Conservation (phyloP, 2,113 vertebrate species). For the Polyodon spathula region DNA sequence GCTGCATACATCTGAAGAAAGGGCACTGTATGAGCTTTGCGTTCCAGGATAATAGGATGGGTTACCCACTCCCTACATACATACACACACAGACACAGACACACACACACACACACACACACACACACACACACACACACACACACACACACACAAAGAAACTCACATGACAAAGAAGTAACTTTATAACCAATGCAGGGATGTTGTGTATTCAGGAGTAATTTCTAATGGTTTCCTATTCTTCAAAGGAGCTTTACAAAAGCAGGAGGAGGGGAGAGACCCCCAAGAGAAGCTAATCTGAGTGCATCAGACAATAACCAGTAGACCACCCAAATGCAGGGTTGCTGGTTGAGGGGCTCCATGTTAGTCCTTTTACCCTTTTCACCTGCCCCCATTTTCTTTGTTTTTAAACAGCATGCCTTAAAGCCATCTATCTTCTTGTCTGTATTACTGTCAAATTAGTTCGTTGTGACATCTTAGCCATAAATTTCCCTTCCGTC, state of each 20-base stretch:
- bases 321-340: conserved; percentile 25
- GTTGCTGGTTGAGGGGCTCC: conserved; percentile 1
- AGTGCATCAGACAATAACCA: conserved; percentile 6
- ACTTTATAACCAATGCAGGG: conserved; percentile 1
- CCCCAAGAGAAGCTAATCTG: conserved; percentile 10
- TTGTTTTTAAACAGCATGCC: conserved; percentile 22
- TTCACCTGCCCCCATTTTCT: conserved; percentile 15
- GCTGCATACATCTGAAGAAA: neutral
- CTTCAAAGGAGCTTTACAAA: conserved; percentile 1
- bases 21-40: neutral
- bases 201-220: conserved; percentile 11
- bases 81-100: conserved; percentile 7
- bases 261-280: neutral
- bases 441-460: conserved; percentile 27
- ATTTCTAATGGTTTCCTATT: conserved; percentile 7
- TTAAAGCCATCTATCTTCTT: conserved; percentile 26
- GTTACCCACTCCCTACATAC: conserved; percentile 8
- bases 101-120: conserved; percentile 10
- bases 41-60: neutral
- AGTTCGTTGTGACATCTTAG: conserved; percentile 18
- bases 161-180: neutral
- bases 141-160: neutral
- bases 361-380: conserved; percentile 13
- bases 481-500: conserved; percentile 3
- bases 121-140: conserved; percentile 2